Evolutionary conservation across 2,797 vertebrate species (phyloP).

Genomic region (Tenualosa thibaudeaui): DNA sequence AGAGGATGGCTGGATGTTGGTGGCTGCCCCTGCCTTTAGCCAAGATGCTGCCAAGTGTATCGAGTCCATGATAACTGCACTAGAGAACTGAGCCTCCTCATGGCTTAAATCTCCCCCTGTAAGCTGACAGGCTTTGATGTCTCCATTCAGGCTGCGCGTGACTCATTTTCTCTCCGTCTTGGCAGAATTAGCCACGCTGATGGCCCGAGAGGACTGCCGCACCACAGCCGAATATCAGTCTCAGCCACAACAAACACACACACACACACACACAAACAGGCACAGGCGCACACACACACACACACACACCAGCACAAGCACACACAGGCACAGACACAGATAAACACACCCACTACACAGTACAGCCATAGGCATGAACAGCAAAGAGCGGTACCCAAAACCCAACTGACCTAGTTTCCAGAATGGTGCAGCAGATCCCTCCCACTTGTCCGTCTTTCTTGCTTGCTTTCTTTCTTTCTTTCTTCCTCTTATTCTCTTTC

Average conservation of each 20-base stretch:
- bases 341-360: not conserved
- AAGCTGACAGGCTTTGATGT: constrained; percentile 23
- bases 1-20: not conserved
- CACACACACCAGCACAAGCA: not conserved
- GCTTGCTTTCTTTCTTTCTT: not conserved
- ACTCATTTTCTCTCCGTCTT: not conserved
- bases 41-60: not conserved
- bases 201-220: not conserved
- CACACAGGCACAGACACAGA: not conserved
- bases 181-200: constrained; percentile 2
- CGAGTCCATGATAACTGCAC: not conserved
- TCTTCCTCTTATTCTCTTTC: not conserved
- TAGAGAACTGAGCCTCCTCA: not conserved
- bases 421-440: constrained; percentile 12
- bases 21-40: not conserved
- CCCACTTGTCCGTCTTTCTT: not conserved
- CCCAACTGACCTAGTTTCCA: constrained; percentile 25
- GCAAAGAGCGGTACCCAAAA: constrained; percentile 10
- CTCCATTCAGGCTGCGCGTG: not conserved
- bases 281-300: not conserved
- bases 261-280: not conserved
- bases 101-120: not conserved
- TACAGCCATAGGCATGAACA: not conserved
- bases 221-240: not conserved
- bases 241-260: not conserved